Conservation (phyloP, 2,113 vertebrate species). For the Bos taurus region DNA sequence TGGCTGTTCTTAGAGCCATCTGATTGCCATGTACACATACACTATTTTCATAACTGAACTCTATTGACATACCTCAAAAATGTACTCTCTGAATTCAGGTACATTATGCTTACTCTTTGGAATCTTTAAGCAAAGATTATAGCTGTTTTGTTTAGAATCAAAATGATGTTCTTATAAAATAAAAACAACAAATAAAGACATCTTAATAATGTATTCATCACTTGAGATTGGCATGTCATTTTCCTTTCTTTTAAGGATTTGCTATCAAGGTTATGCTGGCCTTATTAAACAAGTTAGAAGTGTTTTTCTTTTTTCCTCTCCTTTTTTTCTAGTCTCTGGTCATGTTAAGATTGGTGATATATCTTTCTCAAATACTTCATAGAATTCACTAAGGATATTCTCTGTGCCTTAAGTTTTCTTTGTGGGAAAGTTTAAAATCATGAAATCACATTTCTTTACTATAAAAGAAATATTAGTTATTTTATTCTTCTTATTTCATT, state of each 20-base stretch:
- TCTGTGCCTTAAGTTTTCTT: background rate
- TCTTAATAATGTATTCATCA: background rate
- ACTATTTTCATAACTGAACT: background rate
- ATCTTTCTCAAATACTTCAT: background rate
- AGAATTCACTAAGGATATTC: background rate
- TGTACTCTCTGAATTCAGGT: slow-evolving; percentile 4
- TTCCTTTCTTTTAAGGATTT: background rate
- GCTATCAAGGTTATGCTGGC: background rate
- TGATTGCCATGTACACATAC: background rate
- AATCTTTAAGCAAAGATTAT: background rate
- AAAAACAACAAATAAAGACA: background rate
- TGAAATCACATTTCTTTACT: slow-evolving; percentile 4
- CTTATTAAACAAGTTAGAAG: background rate
- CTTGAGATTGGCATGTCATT: background rate
- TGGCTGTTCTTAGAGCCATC: background rate
- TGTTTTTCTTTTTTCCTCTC: background rate
- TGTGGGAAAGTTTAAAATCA: slow-evolving; percentile 1
- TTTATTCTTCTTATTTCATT: background rate
- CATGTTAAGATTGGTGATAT: background rate
- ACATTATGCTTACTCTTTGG: slow-evolving; percentile 1
- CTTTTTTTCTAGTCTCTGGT: background rate
- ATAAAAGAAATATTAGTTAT: slow-evolving; percentile 7
- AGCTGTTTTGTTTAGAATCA: slow-evolving; percentile 26
- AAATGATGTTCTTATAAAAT: slow-evolving; percentile 1
- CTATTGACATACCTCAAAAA: background rate